phyloP scores from a whole-genome alignment of 1,140 invertebrate species.

The Ceratosolen solmsi region DNA sequence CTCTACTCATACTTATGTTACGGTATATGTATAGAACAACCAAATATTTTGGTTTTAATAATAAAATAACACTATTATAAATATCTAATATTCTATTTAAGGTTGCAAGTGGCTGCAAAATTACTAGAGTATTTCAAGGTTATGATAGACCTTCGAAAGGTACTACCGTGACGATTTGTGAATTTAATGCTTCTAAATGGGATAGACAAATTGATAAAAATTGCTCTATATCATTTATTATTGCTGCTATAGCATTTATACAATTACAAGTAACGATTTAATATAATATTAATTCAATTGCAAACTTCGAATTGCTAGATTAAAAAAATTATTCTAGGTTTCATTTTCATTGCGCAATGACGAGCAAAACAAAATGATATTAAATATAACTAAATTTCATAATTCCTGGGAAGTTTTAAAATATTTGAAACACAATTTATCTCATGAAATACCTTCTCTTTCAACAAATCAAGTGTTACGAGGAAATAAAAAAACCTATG shows the following conservation, averaged over 20 bases:
- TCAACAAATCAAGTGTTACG: background rate
- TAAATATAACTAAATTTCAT: conserved; percentile 60
- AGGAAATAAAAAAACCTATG: background rate
- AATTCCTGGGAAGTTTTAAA: conserved; percentile 55
- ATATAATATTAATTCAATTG: background rate
- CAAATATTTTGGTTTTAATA: conserved; percentile 51
- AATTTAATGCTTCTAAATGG: conserved; percentile 50
- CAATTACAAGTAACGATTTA: conserved; percentile 53
- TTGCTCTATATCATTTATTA: conserved; percentile 39
- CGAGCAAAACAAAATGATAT: conserved; percentile 50
- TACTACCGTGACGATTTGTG: conserved; percentile 61
- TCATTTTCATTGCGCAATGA: conserved; percentile 66
- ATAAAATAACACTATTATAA: conserved; percentile 29
- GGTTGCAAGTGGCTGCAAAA: background rate
- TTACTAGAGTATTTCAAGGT: conserved; percentile 48
- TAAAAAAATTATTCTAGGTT: conserved; percentile 55
- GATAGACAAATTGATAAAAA: conserved; percentile 33
- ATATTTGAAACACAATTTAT: conserved; percentile 28
- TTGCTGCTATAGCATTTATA: conserved; percentile 56
- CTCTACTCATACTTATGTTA: conserved; percentile 57
- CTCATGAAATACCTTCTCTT: background rate
- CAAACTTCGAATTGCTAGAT: background rate
- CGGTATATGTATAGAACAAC: conserved; percentile 48
- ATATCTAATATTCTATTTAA: conserved; percentile 17
- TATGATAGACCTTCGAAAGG: conserved; percentile 58